Evolutionary conservation across 37 sponge, comb jelly and placozoan genomes (phyloP).

Genomic region (Theonella swinhoei): DNA sequence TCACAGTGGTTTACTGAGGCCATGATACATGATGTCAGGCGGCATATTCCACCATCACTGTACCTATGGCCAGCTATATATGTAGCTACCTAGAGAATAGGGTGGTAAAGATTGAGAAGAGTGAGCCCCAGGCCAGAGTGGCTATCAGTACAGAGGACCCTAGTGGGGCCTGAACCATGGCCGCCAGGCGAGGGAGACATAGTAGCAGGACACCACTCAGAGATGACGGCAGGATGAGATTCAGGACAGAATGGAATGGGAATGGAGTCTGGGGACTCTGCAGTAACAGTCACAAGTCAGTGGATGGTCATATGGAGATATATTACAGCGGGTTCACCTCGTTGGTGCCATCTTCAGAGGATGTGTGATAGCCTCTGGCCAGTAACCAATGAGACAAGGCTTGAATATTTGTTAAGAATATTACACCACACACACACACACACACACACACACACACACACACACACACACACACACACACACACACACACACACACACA

Average conservation of each 20-base stretch:
- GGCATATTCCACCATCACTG: no score
- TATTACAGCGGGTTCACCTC: no score
- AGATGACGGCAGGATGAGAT: slow-evolving; percentile 3
- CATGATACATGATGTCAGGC: no score
- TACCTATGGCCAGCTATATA: no score
- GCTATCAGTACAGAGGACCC: not conserved
- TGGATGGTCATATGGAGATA: no score
- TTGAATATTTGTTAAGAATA: not conserved
- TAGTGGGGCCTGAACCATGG: slow-evolving; percentile 7
- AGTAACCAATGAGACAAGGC: slow-evolving; percentile 61
- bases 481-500: no score
- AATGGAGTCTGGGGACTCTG: slow-evolving; percentile 25
- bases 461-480: no score
- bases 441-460: no score
- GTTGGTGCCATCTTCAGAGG: no score
- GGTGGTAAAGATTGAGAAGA: slow-evolving; percentile 4
- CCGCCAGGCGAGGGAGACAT: slow-evolving; percentile 2
- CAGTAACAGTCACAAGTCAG: no score
- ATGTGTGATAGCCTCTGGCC: slow-evolving; percentile 40
- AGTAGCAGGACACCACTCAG: slow-evolving; percentile 35
- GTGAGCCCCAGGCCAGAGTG: not conserved
- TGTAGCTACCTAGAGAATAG: slow-evolving; percentile 19
- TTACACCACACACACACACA: no score
- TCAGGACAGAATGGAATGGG: slow-evolving; percentile 34
- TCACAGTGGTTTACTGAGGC: no score